A percentile compares a stretch with the other conserved stretches of the same genome.
These are phyloP conservation scores for Lagopus muta DNA, from an alignment of 2,113 vertebrate genomes.

Conservation along the genomic window DNA sequence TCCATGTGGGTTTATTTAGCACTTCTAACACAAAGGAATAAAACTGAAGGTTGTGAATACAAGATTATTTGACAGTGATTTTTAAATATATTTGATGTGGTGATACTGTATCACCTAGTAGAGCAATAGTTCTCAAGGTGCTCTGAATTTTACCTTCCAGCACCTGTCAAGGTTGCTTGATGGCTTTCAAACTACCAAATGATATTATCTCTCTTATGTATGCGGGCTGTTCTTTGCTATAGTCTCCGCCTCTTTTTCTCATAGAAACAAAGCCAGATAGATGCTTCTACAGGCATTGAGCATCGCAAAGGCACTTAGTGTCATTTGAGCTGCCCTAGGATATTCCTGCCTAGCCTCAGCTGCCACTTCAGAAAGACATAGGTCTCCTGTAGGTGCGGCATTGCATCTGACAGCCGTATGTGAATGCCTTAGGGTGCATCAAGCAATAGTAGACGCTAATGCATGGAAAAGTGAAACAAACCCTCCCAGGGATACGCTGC, in stretches of 20 bases:
- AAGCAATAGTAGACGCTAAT: background rate
- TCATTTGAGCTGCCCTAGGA: constrained; percentile 38
- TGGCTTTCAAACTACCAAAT: background rate
- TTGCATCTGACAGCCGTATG: constrained; percentile 2
- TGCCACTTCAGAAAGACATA: constrained; percentile 47
- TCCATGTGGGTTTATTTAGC: background rate
- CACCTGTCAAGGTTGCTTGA: background rate
- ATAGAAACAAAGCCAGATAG: background rate
- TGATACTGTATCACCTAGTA: background rate
- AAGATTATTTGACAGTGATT: background rate
- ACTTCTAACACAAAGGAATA: background rate
- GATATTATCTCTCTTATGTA: background rate
- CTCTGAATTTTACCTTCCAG: background rate
- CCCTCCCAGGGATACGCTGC: background rate
- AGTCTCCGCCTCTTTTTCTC: background rate
- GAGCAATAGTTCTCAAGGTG: background rate
- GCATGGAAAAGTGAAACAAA: background rate
- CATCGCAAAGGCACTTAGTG: background rate
- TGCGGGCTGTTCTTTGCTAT: background rate
- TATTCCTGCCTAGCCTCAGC: background rate
- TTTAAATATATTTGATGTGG: background rate
- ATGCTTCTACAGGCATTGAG: background rate
- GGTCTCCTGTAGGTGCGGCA: constrained; percentile 4
- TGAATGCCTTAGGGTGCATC: constrained; percentile 13
- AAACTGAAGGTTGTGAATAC: background rate